Evolutionary conservation across 2,797 vertebrate species (phyloP), one percentile per base, ranked within the genome.

Genomic region (Bradypus variegatus): DNA sequence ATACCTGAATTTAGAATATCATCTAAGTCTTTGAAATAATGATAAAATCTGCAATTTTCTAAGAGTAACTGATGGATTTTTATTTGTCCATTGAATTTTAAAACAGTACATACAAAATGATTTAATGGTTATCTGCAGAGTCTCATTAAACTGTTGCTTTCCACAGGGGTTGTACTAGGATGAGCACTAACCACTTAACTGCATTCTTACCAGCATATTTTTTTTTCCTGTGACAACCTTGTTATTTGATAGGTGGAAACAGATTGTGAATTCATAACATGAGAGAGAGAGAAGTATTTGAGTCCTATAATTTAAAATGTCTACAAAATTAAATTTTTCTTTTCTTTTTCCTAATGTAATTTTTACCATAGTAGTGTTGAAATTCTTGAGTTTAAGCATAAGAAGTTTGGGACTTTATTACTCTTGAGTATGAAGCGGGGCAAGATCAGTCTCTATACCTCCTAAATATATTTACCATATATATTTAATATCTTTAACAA

Each of bases 91-190:
- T 62, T 65, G 21, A 88, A 82, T 88, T 83, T 87, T 93, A 78
- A 92, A 81, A 75, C 4, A 58, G 29, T 89, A 31, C 41, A 58
- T 88, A 2, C 69, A 72, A 93, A 90, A 81, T 86, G 86, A 83
- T 80, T 91, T 64, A 79, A 62, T 33, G 84, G 58, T 88, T 90
- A 65, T 9, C 67, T 70, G 50, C 55, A 65, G n/a, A 93, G 60
- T 86, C n/a, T 92, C 45, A 69, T 90, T 91, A 75, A 93, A 78
- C 58, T 84, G 1, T 77, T 93, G 55, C 62, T 93, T 95, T 96
- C 9, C 12, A 69, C 16, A 78, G 33, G 92, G 45, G 11, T 89
- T 94, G n/a, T 80, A 65, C 75, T 64, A 81, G 33, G 25, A 80
- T 60, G 25, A 94, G 62, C 60, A 83, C 80, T 77, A 33, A 85